A percentile compares a stretch with the other conserved stretches of the same genome.
Evolutionary conservation across 2,113 vertebrate species (phyloP).

Genomic region (Aphelocoma coerulescens): DNA sequence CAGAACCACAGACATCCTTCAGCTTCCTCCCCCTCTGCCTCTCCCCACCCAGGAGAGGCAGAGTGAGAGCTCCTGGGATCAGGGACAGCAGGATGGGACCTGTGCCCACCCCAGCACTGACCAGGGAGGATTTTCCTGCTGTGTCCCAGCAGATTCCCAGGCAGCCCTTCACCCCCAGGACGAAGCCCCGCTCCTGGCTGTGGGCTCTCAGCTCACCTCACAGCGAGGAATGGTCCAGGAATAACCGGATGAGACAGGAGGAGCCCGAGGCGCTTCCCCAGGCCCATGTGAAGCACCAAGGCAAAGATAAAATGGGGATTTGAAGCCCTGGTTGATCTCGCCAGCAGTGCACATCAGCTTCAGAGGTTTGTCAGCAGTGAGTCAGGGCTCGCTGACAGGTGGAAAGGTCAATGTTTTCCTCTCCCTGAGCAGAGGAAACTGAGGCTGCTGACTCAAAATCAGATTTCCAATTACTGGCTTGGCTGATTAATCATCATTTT

Average conservation of each 20-base stretch:
- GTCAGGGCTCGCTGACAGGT: neutral
- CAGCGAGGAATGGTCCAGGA: neutral
- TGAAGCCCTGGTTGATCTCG: neutral
- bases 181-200: neutral
- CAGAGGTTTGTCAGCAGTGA: neutral
- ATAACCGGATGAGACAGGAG: neutral
- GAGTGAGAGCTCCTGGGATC: neutral
- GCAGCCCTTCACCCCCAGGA: neutral
- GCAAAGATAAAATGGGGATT: neutral
- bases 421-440: neutral
- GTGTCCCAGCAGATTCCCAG: neutral
- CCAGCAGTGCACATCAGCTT: neutral
- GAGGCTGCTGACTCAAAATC: neutral
- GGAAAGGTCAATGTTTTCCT: conserved; percentile 34
- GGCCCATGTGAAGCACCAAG: neutral
- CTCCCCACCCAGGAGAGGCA: rapidly evolving
- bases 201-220: neutral
- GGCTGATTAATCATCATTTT: neutral
- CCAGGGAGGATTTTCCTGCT: neutral
- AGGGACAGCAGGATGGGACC: neutral
- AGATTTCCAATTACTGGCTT: neutral
- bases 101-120: neutral
- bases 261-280: neutral
- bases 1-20: neutral
- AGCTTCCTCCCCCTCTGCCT: neutral